Evolutionary conservation across 2,888 invertebrate genomes (phyloP), one percentile per base, ranked within the genome.

Genomic region (Ectobius pallidus): DNA sequence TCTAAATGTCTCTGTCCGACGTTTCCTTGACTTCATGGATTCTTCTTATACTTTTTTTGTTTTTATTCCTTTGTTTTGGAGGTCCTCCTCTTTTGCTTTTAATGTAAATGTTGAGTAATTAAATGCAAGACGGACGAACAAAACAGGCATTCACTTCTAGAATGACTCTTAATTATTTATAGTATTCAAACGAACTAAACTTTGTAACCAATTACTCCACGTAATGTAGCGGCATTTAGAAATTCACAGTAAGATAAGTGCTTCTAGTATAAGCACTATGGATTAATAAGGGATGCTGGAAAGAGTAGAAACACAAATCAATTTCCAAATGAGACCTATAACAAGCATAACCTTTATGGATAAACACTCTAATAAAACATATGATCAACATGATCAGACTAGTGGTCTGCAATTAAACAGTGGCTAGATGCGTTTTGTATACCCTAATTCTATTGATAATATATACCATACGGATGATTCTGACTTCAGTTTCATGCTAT

Each of bases 81-180:
- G 30, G 27, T 11, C n/a, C 22, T 30, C 14, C 61, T 14, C 22
- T 4, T 42, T 22, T 22, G 42, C 63, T 63, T 39, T 63, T 39
- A 34, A 22, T 20, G 63, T 18, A 42, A 63, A 42, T 65, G 65
- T 58, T 58, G 58, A 25, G 30, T 58, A 58, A 58, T 22, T 58
- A 58, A 58, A 25, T 2, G 58, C 58, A 52, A 52, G 52, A 25
- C 7, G 3, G 52, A 30, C 32, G 16, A 58, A 58, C 30, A 58
- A 32, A 58, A 58, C 58, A 58, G 58, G 22, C 22, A 55, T 46
- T 46, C 46, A n/a, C 46, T 46, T 46, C 46, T 14, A n/a, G 55
- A 58, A 58, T 58, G 58, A 58, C 58, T 58, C 58, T 58, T n/a
- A 58, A 30, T 58, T 58, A 58, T 58, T 58, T 58, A 58, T 58